Evolutionary conservation across 2,888 invertebrate genomes (phyloP), one percentile per base, ranked within the genome.

Genomic region (Aphidoletes aphidimyza): DNA sequence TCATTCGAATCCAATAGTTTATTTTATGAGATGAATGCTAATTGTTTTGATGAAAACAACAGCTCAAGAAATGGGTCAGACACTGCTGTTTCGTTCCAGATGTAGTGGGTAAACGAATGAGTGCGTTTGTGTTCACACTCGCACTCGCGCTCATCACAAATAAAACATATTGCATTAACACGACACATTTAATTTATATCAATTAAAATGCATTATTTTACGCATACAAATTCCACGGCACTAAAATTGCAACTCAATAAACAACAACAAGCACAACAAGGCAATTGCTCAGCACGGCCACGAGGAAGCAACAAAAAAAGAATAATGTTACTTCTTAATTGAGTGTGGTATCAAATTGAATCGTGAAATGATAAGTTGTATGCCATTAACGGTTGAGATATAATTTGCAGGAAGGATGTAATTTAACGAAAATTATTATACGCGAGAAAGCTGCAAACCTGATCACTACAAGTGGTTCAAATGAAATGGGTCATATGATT

Each of bases 331-430:
- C 11, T 54, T 54, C 54, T 26, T 69, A 69, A 69, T 34, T 69
- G 34, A 30, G 30, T 30, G 69, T 30, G 30, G 69, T 11, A 30
- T 30, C 34, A 30, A 69, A 30, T 69, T 30, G 69, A 42, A 42
- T 42, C 42, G 42, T n/a, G n/a, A 69, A 69, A 69, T 69, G 69
- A 69, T 69, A 69, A 69, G 69, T 69, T 69, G 14, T 14, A 69
- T 30, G 34, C 30, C 14, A 30, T 11, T 22, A 54, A 30, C 14
- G 30, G 30, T 30, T 30, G 69, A 69, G 34, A 6, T 69, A n/a
- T n/a, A 30, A 69, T 69, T 69, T 69, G 30, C 69, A 69, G 69
- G 69, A 69, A 69, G 69, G 69, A 69, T 69, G 69, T 30, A 69
- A 69, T 69, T 69, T 69, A 30, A 69, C 34, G 14, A 54, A 69